Base-by-base conservation (phyloP, 2,888 invertebrate genomes). In the Cryptosula pallasiana region DNA sequence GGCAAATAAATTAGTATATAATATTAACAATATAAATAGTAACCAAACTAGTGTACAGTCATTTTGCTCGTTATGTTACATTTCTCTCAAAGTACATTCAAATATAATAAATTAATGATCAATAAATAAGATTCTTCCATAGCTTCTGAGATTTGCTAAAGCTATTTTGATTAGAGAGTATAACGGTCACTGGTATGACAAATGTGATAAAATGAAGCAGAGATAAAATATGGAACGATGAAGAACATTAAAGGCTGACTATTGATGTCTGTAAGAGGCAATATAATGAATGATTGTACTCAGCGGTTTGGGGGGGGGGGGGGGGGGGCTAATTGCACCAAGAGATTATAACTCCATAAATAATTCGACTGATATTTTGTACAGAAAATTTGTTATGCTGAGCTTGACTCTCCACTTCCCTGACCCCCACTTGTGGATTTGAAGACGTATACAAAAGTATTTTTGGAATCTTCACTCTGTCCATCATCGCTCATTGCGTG, bases 1-100 rank as follows among this genome's bases (percentile, higher is more conserved):
- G 45, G 45, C 45, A 63, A 63, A 63, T 63, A 63, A 63, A 63
- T 63, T 63, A 63, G 32, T 32, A n/a, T 29, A 63, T 32, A 63
- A 63, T 32, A 63, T 34, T 9, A 13, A 45, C 45, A 13, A 45
- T 45, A 45, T 45, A 45, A 45, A 45, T 45, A 45, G 5, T n/a
- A n/a, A n/a, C n/a, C n/a, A n/a, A n/a, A n/a, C n/a, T n/a, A n/a
- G n/a, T n/a, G n/a, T n/a, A n/a, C n/a, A n/a, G n/a, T n/a, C n/a
- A n/a, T n/a, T n/a, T n/a, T n/a, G n/a, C n/a, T n/a, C n/a, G n/a
- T n/a, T n/a, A n/a, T 45, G 45, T 45, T 45, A 45, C 45, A 45
- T 20, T 45, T 45, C 5, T 45, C 5, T 20, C 20, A 45, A 25
- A 55, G 55, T 25, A 55, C 55, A 55, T 16, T n/a, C 25, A 55